phyloP scores from a whole-genome alignment of 2,888 invertebrate genomes.

The Platerodrilus igneus region DNA sequence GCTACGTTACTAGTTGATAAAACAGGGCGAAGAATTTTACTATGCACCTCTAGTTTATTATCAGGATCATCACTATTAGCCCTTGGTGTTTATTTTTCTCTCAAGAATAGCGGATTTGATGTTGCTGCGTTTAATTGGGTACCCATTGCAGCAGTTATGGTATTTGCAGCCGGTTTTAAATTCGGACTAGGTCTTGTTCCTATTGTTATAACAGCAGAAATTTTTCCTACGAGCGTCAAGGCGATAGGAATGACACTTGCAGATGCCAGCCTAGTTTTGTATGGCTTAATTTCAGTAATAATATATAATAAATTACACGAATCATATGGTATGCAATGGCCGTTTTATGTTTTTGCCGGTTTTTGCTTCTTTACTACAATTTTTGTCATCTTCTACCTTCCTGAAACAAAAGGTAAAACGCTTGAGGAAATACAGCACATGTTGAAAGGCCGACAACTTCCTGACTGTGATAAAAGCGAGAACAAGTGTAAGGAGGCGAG shows the following conservation, averaged over 20 bases:
- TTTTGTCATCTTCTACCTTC: conserved; percentile 42
- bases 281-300: conserved; percentile 38
- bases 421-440: conserved; percentile 45
- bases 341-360: conserved; percentile 41
- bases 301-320: conserved; percentile 36
- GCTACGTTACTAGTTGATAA: conserved; percentile 40
- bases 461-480: too few relatives aligned
- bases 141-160: conserved; percentile 41
- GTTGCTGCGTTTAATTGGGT: conserved; percentile 39
- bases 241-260: conserved; percentile 44
- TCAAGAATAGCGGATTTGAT: conserved; percentile 35
- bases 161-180: conserved; percentile 42
- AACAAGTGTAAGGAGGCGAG: too few relatives aligned
- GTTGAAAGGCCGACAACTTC: too few relatives aligned
- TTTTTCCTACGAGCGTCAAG: conserved; percentile 45
- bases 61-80: conserved; percentile 39
- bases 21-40: conserved; percentile 40
- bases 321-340: conserved; percentile 37
- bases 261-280: conserved; percentile 41
- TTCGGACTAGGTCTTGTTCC: conserved; percentile 44
- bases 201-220: conserved; percentile 44
- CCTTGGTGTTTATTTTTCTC: conserved; percentile 40
- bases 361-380: conserved; percentile 37
- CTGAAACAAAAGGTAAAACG: conserved; percentile 43
- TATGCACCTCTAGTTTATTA: conserved; percentile 38